Conservation (phyloP, 2,113 vertebrate species). For the Cinclus cinclus region DNA sequence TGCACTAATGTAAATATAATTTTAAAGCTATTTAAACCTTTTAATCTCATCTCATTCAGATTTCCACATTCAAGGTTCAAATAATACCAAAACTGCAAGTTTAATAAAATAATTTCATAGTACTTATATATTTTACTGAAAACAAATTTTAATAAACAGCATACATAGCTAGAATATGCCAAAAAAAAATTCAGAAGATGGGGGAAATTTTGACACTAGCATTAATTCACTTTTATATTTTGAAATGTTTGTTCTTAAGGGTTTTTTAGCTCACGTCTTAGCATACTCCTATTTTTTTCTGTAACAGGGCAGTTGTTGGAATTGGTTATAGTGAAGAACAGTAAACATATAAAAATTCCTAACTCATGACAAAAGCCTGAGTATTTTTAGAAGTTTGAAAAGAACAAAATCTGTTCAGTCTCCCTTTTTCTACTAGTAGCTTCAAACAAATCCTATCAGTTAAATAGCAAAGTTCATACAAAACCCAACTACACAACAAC, state of each 20-base stretch:
- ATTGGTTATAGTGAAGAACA: conserved; percentile 55
- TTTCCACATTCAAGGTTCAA: conserved; percentile 69
- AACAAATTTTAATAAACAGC: conserved; percentile 42
- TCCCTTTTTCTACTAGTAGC: not conserved
- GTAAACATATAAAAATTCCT: conserved; percentile 69
- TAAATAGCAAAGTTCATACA: not conserved
- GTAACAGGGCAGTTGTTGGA: conserved; percentile 45
- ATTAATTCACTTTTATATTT: conserved; percentile 2
- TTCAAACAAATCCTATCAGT: not conserved
- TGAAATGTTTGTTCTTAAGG: conserved; percentile 11
- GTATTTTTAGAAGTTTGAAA: conserved; percentile 68
- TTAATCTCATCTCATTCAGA: conserved; percentile 77
- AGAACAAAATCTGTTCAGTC: conserved; percentile 23
- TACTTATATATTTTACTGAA: conserved; percentile 15
- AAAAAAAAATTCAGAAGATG: not conserved
- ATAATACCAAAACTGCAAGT: conserved; percentile 50
- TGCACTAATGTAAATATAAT: conserved; percentile 77
- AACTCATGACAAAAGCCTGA: conserved; percentile 59
- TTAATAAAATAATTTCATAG: conserved; percentile 52
- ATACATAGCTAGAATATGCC: not conserved
- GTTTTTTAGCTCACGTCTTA: not conserved
- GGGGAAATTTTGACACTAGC: not conserved
- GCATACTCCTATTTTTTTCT: conserved; percentile 14
- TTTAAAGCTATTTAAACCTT: conserved; percentile 80
- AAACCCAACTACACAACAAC: not conserved